Conservation (phyloP, 2,797 vertebrate species). For the Menidia menidia region DNA sequence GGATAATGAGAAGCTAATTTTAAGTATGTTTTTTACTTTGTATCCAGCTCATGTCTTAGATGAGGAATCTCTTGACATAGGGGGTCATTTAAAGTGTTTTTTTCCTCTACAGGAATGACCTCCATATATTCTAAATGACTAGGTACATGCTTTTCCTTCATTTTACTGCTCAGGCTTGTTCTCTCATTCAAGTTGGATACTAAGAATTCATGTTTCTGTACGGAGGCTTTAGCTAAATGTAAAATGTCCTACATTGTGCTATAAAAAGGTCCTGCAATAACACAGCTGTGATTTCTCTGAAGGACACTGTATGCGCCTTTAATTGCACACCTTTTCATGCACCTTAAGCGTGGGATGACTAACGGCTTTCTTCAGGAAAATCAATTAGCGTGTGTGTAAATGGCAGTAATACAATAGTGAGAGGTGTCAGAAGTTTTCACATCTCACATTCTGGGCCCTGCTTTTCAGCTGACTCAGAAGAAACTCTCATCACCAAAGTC, state of each 20-base stretch:
- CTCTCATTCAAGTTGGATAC: slow-evolving; percentile 66
- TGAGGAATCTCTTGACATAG: slow-evolving; percentile 52
- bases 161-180: slow-evolving; percentile 56
- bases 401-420: slow-evolving; percentile 9
- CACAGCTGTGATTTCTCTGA: slow-evolving; percentile 62
- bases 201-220: slow-evolving; percentile 69
- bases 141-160: slow-evolving; percentile 58
- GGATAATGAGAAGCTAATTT: too few relatives aligned
- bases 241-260: slow-evolving; percentile 69
- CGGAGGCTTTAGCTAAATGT: slow-evolving; percentile 68
- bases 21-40: not conserved
- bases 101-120: slow-evolving; percentile 70
- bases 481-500: slow-evolving; percentile 71
- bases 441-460: slow-evolving; percentile 66
- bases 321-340: slow-evolving; percentile 66
- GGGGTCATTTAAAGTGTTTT: slow-evolving; percentile 66
- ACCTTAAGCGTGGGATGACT: slow-evolving; percentile 43
- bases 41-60: slow-evolving; percentile 48
- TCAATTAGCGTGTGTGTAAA: slow-evolving; percentile 39
- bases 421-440: slow-evolving; percentile 57
- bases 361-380: slow-evolving; percentile 38
- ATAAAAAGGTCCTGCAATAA: slow-evolving; percentile 52
- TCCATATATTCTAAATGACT: slow-evolving; percentile 75
- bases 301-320: slow-evolving; percentile 56
- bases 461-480: slow-evolving; percentile 60